Evolutionary conservation across 1,140 invertebrate species (phyloP).

Genomic region (Drosophila saltans): DNA sequence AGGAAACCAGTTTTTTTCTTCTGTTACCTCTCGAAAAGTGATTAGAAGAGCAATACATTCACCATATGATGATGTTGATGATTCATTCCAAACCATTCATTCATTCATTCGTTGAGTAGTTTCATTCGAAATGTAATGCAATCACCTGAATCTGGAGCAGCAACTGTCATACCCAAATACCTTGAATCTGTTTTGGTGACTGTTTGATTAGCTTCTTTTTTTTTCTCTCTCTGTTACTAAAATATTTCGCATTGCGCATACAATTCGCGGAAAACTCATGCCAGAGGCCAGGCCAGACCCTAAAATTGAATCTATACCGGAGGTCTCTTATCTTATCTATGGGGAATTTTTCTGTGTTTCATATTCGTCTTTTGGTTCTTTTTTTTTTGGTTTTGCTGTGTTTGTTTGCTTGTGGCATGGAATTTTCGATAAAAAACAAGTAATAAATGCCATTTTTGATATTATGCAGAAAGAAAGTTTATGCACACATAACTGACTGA

Average conservation of each 20-base stretch:
- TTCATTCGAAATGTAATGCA: conserved; percentile 30
- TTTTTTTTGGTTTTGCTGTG: conserved; percentile 2
- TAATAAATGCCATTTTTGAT: conserved; percentile 21
- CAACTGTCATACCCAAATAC: conserved; percentile 12
- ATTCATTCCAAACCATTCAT: conserved; percentile 34
- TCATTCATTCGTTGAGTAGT: conserved; percentile 9
- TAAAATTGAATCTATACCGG: conserved; percentile 5
- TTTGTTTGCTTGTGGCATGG: conserved; percentile 48
- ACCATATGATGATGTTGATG: conserved; percentile 23
- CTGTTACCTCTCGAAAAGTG: conserved; percentile 12
- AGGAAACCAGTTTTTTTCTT: conserved; percentile 60
- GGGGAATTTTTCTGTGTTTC: conserved; percentile 15
- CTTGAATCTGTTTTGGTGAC: conserved; percentile 6
- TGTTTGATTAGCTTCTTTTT: not conserved
- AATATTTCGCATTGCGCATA: conserved; percentile 12
- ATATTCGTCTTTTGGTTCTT: conserved; percentile 19
- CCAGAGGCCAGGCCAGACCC: not conserved
- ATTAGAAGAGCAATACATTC: conserved; percentile 53
- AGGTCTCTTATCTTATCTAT: conserved; percentile 50
- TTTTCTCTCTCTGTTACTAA: not conserved
- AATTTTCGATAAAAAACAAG: conserved; percentile 59
- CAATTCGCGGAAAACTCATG: conserved; percentile 50
- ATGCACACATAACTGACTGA: not conserved
- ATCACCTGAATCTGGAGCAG: conserved; percentile 15
- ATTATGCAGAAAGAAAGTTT: not conserved